A percentile compares a stretch with the other conserved stretches of the same genome.
These are phyloP conservation scores for Apostichopus parvimensis DNA, from an alignment of 35 echinoderm and acorn worm genomes.

Conservation along the genomic window DNA sequence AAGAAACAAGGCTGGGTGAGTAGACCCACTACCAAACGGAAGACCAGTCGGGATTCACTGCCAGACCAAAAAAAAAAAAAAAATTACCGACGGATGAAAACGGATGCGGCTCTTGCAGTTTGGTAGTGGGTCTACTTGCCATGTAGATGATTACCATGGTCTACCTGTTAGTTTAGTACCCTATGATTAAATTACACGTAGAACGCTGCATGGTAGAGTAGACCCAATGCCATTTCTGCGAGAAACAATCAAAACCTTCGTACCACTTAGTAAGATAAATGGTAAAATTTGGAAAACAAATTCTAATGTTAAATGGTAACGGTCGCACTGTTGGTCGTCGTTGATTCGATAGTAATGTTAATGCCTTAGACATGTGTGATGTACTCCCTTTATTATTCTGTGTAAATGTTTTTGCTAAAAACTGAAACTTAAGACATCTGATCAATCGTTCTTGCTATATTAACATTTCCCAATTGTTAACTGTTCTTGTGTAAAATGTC, in stretches of 20 bases:
- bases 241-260: neutral
- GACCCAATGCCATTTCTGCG: conserved; percentile 34
- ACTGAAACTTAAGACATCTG: no score
- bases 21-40: conserved; percentile 49
- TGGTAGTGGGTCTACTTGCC: conserved; percentile 51
- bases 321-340: no score
- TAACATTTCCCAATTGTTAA: no score
- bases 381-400: no score
- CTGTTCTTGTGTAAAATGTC: no score
- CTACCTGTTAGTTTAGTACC: neutral
- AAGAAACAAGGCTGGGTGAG: conserved; percentile 21
- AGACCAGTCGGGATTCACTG: neutral
- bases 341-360: no score
- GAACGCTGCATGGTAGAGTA: conserved; percentile 28
- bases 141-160: conserved; percentile 1
- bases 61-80: neutral
- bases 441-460: no score
- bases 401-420: no score
- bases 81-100: neutral
- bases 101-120: neutral
- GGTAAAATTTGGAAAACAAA: no score
- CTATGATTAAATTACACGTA: neutral
- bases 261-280: conserved; percentile 5
- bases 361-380: no score
- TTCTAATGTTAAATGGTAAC: no score